phyloP scores from a whole-genome alignment of 2,888 invertebrate species.

The Nomada hirtipes region DNA sequence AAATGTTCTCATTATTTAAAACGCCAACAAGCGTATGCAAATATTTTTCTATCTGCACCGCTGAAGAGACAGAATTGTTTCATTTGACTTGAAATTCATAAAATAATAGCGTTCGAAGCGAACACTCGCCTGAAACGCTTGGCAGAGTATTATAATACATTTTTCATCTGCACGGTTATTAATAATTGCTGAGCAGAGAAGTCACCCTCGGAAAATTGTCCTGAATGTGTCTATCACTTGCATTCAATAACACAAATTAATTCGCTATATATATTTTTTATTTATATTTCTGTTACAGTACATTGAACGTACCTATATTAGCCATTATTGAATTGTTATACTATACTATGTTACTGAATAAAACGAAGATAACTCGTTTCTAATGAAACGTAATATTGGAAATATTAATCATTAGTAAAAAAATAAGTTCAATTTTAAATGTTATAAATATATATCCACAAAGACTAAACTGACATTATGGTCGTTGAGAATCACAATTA shows the following conservation, averaged over 20 bases:
- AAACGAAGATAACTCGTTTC: too few species aligned
- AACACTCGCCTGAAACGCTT: constrained; percentile 7
- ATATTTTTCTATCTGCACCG: background rate
- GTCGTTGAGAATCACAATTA: background rate
- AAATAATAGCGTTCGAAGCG: background rate
- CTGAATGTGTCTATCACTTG: too few species aligned
- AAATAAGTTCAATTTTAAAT: background rate
- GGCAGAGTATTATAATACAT: background rate
- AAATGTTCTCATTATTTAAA: background rate
- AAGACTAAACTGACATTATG: too few species aligned
- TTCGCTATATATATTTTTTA: too few species aligned
- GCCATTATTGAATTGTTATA: too few species aligned
- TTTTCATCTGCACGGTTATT: too few species aligned
- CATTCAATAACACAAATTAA: too few species aligned
- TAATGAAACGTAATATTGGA: background rate
- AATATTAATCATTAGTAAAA: background rate
- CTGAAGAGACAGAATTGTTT: background rate
- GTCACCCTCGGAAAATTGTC: too few species aligned
- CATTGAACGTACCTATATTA: too few species aligned
- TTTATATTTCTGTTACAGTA: too few species aligned
- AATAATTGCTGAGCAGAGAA: too few species aligned
- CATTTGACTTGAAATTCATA: background rate
- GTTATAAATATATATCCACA: background rate
- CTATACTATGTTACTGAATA: too few species aligned
- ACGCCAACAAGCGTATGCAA: background rate